These are phyloP conservation scores for Porphyrio hochstetteri DNA, from an alignment of 2,113 vertebrate species.

Conservation along the genomic window DNA sequence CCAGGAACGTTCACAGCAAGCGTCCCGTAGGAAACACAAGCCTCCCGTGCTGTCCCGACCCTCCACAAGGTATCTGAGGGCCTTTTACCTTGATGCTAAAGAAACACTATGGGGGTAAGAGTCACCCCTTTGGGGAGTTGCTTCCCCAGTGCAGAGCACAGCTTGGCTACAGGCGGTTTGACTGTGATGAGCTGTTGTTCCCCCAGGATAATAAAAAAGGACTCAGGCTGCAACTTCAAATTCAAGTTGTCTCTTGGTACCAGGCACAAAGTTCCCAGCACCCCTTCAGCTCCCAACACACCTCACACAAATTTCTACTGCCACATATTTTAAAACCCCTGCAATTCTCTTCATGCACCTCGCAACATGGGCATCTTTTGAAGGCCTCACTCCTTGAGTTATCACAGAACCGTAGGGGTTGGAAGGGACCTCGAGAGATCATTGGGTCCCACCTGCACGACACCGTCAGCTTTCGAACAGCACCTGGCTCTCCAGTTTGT, in stretches of 20 bases:
- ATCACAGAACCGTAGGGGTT: no score
- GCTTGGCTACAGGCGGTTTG: not conserved
- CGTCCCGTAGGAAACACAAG: not conserved
- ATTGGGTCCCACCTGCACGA: no score
- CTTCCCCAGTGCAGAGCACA: not conserved
- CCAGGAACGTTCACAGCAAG: not conserved
- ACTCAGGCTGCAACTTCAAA: not conserved
- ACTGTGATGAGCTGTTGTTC: not conserved
- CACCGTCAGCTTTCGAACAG: not conserved
- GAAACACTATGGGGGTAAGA: not conserved
- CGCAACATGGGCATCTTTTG: not conserved
- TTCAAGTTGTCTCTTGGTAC: not conserved
- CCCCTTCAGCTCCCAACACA: not conserved
- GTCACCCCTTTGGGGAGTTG: not conserved
- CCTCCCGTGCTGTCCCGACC: not conserved
- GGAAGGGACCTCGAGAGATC: no score
- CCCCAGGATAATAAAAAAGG: not conserved
- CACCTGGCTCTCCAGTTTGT: not conserved
- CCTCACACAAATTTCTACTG: not conserved
- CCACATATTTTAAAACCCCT: not conserved
- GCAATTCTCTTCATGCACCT: not conserved
- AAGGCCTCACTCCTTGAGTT: not conserved
- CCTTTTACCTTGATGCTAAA: not conserved
- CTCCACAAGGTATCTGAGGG: not conserved
- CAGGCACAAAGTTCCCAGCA: not conserved